Evolutionary conservation across 2,888 invertebrate genomes (phyloP).

Genomic region (Acrocyrtus sp.): DNA sequence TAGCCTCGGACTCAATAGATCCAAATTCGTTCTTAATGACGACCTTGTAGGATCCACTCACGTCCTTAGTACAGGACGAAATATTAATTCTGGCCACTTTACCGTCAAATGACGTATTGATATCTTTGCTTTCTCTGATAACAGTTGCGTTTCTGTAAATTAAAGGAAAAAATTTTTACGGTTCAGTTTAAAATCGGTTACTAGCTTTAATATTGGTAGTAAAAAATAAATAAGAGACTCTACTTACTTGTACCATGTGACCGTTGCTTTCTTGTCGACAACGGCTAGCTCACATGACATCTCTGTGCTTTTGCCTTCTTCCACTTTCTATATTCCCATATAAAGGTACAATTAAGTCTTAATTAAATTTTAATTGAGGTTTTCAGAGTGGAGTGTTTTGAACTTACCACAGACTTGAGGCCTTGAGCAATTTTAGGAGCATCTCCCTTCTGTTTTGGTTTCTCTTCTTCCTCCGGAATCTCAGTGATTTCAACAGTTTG

Average conservation of each 20-base stretch:
- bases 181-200: background rate
- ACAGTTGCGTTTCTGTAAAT: conserved; percentile 72
- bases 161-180: no score
- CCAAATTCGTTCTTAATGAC: conserved; percentile 92
- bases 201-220: no score
- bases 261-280: conserved; percentile 80
- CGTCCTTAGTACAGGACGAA: conserved; percentile 77
- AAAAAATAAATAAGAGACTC: background rate
- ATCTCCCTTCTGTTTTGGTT: conserved; percentile 70
- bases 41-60: conserved; percentile 83
- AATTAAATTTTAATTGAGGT: background rate
- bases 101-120: conserved; percentile 85
- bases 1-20: conserved; percentile 86
- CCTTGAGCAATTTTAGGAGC: conserved; percentile 84
- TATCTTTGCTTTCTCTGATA: conserved; percentile 80
- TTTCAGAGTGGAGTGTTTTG: conserved; percentile 4
- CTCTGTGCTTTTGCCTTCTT: conserved; percentile 81
- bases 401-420: conserved; percentile 78
- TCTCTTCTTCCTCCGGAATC: conserved; percentile 76
- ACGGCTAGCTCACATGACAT: conserved; percentile 79
- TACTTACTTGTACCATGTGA: conserved; percentile 86
- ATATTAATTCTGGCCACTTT: conserved; percentile 82
- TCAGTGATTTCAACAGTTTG: conserved; percentile 88
- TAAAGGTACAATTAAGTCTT: conserved; percentile 43
- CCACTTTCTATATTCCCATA: conserved; percentile 74